These are phyloP conservation scores for Teleiodes luculella DNA, from an alignment of 2,888 invertebrate genomes.

Conservation along the genomic window DNA sequence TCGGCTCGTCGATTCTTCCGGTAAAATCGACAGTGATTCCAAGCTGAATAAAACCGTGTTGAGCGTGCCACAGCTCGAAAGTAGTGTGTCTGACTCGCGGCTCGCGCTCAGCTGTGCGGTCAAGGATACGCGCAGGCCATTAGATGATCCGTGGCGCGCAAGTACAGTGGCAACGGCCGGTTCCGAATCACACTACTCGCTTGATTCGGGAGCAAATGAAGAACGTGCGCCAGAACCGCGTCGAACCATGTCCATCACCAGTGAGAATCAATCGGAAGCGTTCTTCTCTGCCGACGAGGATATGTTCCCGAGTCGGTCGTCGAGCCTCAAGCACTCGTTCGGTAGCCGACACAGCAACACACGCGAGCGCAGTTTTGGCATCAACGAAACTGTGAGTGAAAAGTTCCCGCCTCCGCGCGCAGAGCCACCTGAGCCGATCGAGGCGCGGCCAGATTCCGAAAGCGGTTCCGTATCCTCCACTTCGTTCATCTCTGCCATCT, in stretches of 20 bases:
- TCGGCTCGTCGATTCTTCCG: conserved; percentile 83
- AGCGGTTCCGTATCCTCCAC: conserved; percentile 89
- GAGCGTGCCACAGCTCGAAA: conserved; percentile 82
- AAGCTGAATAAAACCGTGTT: conserved; percentile 80
- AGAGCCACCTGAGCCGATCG: conserved; percentile 61
- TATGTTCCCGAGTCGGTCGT: conserved; percentile 83
- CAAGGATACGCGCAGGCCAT: conserved; percentile 60
- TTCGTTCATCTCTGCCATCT: conserved; percentile 93
- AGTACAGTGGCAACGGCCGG: conserved; percentile 76
- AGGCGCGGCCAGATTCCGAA: conserved; percentile 83
- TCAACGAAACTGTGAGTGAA: conserved; percentile 61
- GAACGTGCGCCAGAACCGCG: conserved; percentile 83
- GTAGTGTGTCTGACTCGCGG: conserved; percentile 91
- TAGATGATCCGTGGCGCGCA: conserved; percentile 50
- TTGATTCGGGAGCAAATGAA: conserved; percentile 80
- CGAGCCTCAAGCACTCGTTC: conserved; percentile 82
- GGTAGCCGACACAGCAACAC: conserved; percentile 68
- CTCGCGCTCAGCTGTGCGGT: conserved; percentile 87
- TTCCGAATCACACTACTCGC: conserved; percentile 83
- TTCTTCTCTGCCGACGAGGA: conserved; percentile 97
- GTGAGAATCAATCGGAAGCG: conserved; percentile 93
- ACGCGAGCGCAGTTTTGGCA: conserved; percentile 77
- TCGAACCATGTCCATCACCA: conserved; percentile 91
- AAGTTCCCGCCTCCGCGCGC: conserved; percentile 64
- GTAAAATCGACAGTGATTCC: conserved; percentile 85